phyloP scores from a whole-genome alignment of 2,113 vertebrate genomes.

The Neodontobutis hainanensis region DNA sequence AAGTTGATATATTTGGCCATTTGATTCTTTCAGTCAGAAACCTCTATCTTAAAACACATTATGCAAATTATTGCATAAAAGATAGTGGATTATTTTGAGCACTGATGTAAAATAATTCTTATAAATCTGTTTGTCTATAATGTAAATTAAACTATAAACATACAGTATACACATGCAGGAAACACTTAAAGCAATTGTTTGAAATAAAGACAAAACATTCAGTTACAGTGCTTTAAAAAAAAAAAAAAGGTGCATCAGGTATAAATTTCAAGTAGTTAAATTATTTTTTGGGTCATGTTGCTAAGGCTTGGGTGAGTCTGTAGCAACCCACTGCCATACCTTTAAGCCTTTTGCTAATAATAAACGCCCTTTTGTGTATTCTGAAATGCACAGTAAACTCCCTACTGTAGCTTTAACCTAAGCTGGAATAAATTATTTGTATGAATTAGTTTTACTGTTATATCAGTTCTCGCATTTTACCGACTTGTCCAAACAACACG shows the following conservation, averaged over 20 bases:
- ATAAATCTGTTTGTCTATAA: not conserved
- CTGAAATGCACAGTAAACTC: not conserved
- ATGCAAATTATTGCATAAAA: slow-evolving; percentile 12
- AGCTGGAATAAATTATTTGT: not conserved
- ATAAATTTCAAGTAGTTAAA: slow-evolving; percentile 49
- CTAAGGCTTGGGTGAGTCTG: slow-evolving; percentile 34
- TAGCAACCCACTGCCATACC: not conserved
- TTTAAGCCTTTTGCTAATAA: not conserved
- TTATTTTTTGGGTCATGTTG: slow-evolving; percentile 40
- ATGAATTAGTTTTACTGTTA: not conserved
- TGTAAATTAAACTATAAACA: not conserved
- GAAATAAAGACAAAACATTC: not conserved
- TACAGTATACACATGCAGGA: slow-evolving; percentile 14
- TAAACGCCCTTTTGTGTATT: not conserved
- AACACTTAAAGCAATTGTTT: slow-evolving; percentile 22
- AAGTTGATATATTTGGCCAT: not conserved
- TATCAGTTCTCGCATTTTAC: not conserved
- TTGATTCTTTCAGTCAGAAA: not conserved
- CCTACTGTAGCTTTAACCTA: not conserved
- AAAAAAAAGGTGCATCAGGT: slow-evolving; percentile 31
- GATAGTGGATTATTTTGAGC: slow-evolving; percentile 8
- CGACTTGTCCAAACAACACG: not conserved
- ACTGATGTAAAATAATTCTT: slow-evolving; percentile 13
- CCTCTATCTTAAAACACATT: not conserved
- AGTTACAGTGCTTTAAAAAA: slow-evolving; percentile 21